These are phyloP conservation scores for Dipodomys stephensi DNA, from an alignment of 2,113 vertebrate genomes.

Conservation along the genomic window DNA sequence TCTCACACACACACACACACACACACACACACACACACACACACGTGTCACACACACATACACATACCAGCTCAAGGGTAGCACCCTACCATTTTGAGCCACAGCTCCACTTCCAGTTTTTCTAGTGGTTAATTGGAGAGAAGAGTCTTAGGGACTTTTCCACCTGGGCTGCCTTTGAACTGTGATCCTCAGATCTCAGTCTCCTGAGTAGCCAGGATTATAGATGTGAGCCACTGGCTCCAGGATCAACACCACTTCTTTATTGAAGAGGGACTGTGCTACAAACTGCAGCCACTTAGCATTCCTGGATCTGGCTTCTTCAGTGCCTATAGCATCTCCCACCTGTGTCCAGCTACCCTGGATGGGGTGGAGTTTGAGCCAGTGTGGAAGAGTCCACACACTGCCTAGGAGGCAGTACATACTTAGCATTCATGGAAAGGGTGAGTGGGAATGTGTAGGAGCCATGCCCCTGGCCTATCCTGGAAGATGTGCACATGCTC, in stretches of 20 bases:
- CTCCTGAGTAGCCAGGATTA: background rate
- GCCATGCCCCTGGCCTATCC: background rate
- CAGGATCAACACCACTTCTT: background rate
- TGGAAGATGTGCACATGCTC: background rate
- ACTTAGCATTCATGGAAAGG: background rate
- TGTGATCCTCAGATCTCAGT: background rate
- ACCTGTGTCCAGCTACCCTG: background rate
- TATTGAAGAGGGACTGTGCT: background rate
- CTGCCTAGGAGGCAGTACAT: background rate
- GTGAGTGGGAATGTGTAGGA: background rate
- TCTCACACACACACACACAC: background rate
- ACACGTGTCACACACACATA: background rate
- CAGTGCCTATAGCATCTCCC: rapidly evolving
- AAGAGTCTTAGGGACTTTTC: too few relatives aligned
- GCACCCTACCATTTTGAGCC: too few relatives aligned
- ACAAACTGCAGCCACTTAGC: background rate
- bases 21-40: too few relatives aligned
- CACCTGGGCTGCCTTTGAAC: background rate
- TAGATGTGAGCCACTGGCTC: background rate
- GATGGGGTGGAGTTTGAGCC: background rate
- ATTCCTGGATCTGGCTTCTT: background rate
- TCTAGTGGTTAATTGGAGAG: too few relatives aligned
- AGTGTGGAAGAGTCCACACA: background rate
- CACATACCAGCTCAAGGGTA: background rate
- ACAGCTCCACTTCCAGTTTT: too few relatives aligned